phyloP scores from a whole-genome alignment of 2,797 vertebrate species.

The Pantherophis alleghaniensis region DNA sequence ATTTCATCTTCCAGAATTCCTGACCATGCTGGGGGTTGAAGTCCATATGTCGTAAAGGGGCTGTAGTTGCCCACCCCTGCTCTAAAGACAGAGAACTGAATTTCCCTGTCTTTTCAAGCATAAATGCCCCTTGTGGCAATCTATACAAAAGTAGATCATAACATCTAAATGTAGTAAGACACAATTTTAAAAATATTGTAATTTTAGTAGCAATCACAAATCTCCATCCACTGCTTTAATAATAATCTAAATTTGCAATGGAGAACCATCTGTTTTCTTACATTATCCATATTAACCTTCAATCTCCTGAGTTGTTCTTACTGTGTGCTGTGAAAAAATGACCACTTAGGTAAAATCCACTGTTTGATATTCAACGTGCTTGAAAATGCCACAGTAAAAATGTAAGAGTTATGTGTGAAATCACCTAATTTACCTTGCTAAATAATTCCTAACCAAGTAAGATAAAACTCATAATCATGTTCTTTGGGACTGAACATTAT shows the following conservation, averaged over 20 bases:
- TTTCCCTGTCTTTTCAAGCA: background rate
- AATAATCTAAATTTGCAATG: background rate
- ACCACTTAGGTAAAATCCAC: background rate
- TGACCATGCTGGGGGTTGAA: background rate
- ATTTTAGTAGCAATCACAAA: background rate
- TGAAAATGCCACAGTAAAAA: background rate
- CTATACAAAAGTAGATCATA: background rate
- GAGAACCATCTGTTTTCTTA: background rate
- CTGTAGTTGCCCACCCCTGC: background rate
- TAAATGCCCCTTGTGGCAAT: background rate
- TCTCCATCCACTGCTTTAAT: background rate
- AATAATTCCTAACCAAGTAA: background rate
- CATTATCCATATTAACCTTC: background rate
- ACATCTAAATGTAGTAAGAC: background rate
- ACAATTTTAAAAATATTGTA: background rate
- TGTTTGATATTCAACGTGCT: background rate
- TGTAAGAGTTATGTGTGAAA: background rate
- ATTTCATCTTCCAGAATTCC: background rate
- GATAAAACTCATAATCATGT: background rate
- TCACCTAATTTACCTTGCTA: background rate
- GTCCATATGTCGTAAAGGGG: background rate
- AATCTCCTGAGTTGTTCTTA: background rate
- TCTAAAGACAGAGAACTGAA: background rate
- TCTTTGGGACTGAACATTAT: background rate
- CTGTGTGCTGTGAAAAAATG: background rate